Evolutionary conservation across 2,888 invertebrate species (phyloP).

Genomic region (Agrochola litura): DNA sequence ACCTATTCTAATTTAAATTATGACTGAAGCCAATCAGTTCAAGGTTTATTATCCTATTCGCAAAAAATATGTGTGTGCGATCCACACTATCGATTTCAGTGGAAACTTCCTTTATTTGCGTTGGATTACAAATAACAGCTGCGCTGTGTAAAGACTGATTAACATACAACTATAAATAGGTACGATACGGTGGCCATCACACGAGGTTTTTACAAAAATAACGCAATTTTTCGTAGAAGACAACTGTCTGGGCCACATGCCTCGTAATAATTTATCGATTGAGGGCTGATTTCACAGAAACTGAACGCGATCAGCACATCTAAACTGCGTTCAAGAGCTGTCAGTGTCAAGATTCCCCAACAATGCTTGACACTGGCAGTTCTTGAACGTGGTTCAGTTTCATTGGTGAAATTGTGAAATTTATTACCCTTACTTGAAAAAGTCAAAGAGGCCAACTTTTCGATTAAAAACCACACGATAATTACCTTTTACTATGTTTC

Average conservation of each 20-base stretch:
- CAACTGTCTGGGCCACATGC: slow-evolving; percentile 1
- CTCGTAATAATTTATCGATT: slow-evolving; percentile 22
- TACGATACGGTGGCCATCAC: slow-evolving; percentile 37
- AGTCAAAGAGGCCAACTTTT: neutral
- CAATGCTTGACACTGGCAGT: too few relatives aligned
- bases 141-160: slow-evolving; percentile 44
- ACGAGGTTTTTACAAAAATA: slow-evolving; percentile 40
- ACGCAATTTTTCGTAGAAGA: slow-evolving; percentile 9
- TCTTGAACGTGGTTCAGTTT: too few relatives aligned
- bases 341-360: too few relatives aligned
- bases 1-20: slow-evolving; percentile 3
- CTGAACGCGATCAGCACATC: too few relatives aligned
- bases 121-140: slow-evolving; percentile 44
- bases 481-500: neutral
- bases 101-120: slow-evolving; percentile 53
- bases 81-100: slow-evolving; percentile 22
- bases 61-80: slow-evolving; percentile 16
- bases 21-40: slow-evolving; percentile 20
- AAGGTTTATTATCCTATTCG: slow-evolving; percentile 32
- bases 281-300: too few relatives aligned
- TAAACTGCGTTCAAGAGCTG: too few relatives aligned
- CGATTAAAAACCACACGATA: neutral
- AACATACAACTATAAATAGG: slow-evolving; percentile 37
- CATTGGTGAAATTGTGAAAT: too few relatives aligned
- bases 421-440: neutral